Evolutionary conservation across 30 jellyfish, hydroid and myxozoan genomes (phyloP), one percentile per base, ranked within the genome.

Genomic region (Aurelia sp.): DNA sequence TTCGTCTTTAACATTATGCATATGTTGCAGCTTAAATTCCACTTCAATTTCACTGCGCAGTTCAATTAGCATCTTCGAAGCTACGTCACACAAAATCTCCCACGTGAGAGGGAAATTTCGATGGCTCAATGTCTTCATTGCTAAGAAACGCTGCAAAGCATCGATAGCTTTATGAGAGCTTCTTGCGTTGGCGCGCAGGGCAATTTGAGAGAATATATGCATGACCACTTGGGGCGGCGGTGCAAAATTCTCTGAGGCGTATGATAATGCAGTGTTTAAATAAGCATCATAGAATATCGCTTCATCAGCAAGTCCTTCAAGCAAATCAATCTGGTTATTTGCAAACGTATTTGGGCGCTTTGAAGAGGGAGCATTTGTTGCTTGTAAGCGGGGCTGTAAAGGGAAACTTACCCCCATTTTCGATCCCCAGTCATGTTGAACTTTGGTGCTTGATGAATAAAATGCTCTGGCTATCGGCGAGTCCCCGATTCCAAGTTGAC

Each of bases 231-330:
- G 79, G 22, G 59, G 58, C 22, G 92, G 86, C 4, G 92, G 92
- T 20, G 86, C 86, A 10, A 82, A 40, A 30, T 84, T 22, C 22
- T 10, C 35, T 8, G 92, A 69, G 9, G 92, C 35, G 21, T 24
- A 70, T 41, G 92, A 52, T 30, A 70, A 21, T 16, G 63, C 92
- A 40, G 92, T 33, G 66, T 82, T 60, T 2, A 63, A 8, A 22
- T 82, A 82, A n/a, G 67, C 64, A 17, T 52, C 63, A 18, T 51
- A 20, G 50, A 82, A 68, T 19, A 82, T 69, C 27, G 70, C 19
- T 17, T 82, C 92, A 38, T 71, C 92, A 1, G 86, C 92, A 3
- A 82, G 72, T 31, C 86, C 84, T 30, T 82, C 92, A 8, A 82
- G 65, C 5, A 70, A 35, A 71, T 82, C 86, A 27, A 50, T 12